A percentile compares a stretch with the other conserved stretches of the same genome.
Conservation (phyloP, 2,797 vertebrate genomes). For the Falco biarmicus region DNA sequence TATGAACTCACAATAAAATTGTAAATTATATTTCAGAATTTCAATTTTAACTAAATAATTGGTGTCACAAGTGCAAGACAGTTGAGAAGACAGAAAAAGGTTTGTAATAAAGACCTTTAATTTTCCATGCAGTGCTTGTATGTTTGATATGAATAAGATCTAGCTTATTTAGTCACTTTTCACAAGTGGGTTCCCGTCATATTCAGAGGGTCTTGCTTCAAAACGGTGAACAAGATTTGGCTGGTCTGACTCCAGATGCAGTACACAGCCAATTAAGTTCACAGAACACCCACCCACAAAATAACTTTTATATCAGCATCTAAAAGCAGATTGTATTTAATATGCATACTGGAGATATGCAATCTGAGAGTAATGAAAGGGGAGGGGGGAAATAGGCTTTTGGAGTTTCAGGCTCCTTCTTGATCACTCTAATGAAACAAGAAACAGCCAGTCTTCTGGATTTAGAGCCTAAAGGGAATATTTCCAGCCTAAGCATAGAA, state of each 20-base stretch:
- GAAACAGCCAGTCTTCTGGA: not conserved
- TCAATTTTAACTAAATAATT: slow-evolving; percentile 50
- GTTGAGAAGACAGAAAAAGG: not conserved
- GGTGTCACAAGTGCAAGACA: slow-evolving; percentile 6
- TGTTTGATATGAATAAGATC: not conserved
- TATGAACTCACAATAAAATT: slow-evolving; percentile 24
- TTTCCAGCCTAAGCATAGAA: not conserved
- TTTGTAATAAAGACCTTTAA: not conserved
- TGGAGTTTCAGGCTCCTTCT: not conserved
- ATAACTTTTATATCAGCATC: not conserved
- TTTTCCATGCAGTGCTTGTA: not conserved
- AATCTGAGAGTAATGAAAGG: not conserved
- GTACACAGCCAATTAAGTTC: not conserved
- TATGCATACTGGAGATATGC: not conserved
- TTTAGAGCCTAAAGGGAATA: not conserved
- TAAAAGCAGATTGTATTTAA: not conserved
- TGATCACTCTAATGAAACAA: not conserved
- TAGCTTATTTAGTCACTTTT: not conserved
- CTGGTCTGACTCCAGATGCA: not conserved
- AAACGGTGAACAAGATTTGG: not conserved
- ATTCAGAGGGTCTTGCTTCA: not conserved
- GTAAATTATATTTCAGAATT: slow-evolving; percentile 56
- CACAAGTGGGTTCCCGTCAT: not conserved
- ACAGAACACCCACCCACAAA: not conserved
- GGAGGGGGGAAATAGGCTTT: not conserved